Base-by-base conservation (phyloP, 2,888 invertebrate genomes). In the Amphipoea oculea region DNA sequence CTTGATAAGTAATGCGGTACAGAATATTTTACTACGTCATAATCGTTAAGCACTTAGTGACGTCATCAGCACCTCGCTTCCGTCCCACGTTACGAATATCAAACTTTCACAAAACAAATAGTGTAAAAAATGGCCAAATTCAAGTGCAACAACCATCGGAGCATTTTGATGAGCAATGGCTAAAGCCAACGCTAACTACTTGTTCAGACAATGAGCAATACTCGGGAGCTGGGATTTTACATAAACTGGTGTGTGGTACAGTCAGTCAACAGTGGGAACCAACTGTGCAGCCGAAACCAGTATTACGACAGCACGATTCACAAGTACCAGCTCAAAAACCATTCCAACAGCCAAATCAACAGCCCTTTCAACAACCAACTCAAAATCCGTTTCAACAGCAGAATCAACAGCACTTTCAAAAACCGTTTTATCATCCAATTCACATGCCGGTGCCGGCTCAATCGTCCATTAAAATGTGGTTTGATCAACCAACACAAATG, bases 41-140 rank as follows among this genome's bases (percentile, higher is more conserved):
- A 51, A 63, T 74, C 2, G 7, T 80, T 14, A 80, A 83, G 62
- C 48, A 85, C 4, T 42, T 54, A 42, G 71, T 68, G 63, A 80
- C 60, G 40, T 72, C 71, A 65, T n/a, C 57, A 45, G 63, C n/a
- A 4, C 67, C 48, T 48, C 60, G 14, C 14, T 48, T 76, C 2
- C 82, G 86, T 3, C 86, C 83, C 0, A 85, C 86, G 23, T 12
- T 62, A 62, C 20, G 29, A 40, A 66, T 73, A 6, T 14, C 62
- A 57, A 81, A n/a, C 14, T n/a, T 62, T 60, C 60, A 75, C 9
- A 54, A 69, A 81, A 57, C 42, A 42, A 65, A 63, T 65, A 42
- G 23, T 67, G 23, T 63, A 54, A 42, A 14, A 45, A 45, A 62
- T 48, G 7, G 7, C 4, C 60, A 40, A 11, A 14, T 23, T 54